These are phyloP conservation scores for Syrrhaptes paradoxus DNA, from an alignment of 2,113 vertebrate genomes.

Conservation along the genomic window DNA sequence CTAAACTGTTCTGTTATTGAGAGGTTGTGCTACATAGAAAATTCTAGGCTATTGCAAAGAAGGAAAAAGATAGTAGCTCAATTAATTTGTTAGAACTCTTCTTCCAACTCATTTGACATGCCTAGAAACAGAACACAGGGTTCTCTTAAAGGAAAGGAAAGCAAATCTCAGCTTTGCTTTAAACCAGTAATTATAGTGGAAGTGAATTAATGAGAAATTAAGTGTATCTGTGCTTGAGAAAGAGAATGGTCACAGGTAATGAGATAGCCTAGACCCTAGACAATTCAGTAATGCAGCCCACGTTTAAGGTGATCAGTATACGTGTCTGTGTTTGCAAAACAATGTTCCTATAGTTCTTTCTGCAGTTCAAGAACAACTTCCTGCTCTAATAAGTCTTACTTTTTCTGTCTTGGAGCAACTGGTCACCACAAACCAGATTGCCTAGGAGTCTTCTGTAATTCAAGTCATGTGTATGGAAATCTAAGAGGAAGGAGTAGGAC, in stretches of 20 bases:
- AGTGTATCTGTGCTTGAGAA: neutral
- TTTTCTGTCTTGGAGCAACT: neutral
- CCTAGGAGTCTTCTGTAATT: neutral
- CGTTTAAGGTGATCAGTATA: neutral
- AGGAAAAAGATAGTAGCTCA: neutral
- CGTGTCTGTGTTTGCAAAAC: neutral
- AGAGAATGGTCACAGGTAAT: neutral
- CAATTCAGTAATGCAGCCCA: neutral
- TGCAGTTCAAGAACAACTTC: neutral
- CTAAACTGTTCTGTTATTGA: neutral
- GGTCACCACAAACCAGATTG: neutral
- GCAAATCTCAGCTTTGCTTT: neutral
- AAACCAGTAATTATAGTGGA: neutral
- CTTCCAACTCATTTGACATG: neutral
- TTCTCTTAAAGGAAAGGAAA: neutral
- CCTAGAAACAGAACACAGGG: neutral
- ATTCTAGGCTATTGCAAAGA: neutral
- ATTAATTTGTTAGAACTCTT: neutral
- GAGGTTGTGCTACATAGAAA: neutral
- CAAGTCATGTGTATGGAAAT: neutral
- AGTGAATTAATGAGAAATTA: neutral
- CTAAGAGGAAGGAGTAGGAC: neutral
- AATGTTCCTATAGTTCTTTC: neutral
- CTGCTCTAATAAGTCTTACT: neutral
- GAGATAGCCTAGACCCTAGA: neutral